Conservation (phyloP, 2,113 vertebrate species). For the Oryzias curvinotus region DNA sequence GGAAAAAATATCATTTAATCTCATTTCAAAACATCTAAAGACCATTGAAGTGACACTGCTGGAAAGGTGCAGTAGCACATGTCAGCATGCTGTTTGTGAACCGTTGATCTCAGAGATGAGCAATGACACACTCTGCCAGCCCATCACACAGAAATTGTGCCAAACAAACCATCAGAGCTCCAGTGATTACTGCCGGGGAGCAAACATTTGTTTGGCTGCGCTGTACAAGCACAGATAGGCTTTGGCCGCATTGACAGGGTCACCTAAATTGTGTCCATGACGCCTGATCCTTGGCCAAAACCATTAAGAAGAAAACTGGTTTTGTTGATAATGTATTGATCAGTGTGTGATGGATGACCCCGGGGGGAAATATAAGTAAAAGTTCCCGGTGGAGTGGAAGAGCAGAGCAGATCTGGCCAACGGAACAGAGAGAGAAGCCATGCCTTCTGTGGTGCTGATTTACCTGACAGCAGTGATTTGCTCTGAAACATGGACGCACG, state of each 20-base stretch:
- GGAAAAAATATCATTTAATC: too few species aligned
- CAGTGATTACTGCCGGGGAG: conserved; percentile 57
- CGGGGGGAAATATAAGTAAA: conserved; percentile 70
- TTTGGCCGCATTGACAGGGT: conserved; percentile 64
- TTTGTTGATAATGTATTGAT: conserved; percentile 78
- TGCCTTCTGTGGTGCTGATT: conserved; percentile 67
- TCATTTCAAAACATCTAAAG: too few species aligned
- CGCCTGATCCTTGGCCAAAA: conserved; percentile 67
- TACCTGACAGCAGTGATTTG: conserved; percentile 69
- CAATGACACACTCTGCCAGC: conserved; percentile 40
- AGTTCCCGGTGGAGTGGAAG: conserved; percentile 26
- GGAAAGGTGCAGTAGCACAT: conserved; percentile 20
- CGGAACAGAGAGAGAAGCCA: conserved; percentile 50
- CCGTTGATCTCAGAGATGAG: conserved; percentile 41
- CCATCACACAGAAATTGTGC: conserved; percentile 40
- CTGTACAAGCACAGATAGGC: conserved; percentile 80
- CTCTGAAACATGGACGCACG: conserved; percentile 50
- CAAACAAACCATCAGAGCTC: conserved; percentile 55
- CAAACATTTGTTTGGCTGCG: conserved; percentile 78
- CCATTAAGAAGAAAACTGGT: conserved; percentile 71
- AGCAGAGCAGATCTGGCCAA: conserved; percentile 35
- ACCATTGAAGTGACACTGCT: too few species aligned
- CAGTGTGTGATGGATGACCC: conserved; percentile 65
- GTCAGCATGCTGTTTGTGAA: conserved; percentile 10
- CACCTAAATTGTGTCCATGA: conserved; percentile 67